These are phyloP conservation scores for Lordiphosa stackelbergi DNA, from an alignment of 1,140 invertebrate genomes.

Conservation along the genomic window DNA sequence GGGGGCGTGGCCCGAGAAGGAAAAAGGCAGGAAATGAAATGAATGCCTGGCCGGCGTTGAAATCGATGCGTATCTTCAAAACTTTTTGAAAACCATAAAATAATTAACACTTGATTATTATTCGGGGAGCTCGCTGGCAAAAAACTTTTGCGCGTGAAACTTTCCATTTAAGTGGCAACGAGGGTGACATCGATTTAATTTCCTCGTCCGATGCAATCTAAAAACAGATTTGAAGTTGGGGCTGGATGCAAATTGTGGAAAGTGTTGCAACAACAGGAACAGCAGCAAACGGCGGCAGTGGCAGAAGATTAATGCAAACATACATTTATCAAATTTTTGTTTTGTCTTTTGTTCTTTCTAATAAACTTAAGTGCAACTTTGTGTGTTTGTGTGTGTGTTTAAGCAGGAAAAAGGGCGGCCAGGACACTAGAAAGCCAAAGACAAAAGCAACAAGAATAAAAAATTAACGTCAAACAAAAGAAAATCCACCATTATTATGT, in stretches of 20 bases:
- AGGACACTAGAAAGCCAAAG: slow-evolving; percentile 44
- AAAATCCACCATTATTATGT: slow-evolving; percentile 76
- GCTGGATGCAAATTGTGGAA: slow-evolving; percentile 61
- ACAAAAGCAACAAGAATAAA: slow-evolving; percentile 57
- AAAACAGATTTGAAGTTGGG: slow-evolving; percentile 51
- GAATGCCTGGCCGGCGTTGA: slow-evolving; percentile 24
- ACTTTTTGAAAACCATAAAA: slow-evolving; percentile 76
- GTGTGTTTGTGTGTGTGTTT: slow-evolving; percentile 2
- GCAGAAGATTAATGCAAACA: slow-evolving; percentile 55
- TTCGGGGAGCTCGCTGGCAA: slow-evolving; percentile 53
- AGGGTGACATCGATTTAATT: slow-evolving; percentile 65
- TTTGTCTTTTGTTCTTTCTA: slow-evolving; percentile 60
- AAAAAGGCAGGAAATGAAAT: slow-evolving; percentile 63
- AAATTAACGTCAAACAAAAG: slow-evolving; percentile 75
- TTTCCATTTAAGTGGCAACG: slow-evolving; percentile 47
- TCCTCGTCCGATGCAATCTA: slow-evolving; percentile 48
- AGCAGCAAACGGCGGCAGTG: not conserved
- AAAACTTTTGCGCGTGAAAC: slow-evolving; percentile 35
- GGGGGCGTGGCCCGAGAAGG: not conserved
- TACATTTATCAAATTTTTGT: slow-evolving; percentile 64
- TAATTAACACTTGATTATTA: slow-evolving; percentile 77
- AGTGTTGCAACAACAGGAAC: slow-evolving; percentile 28
- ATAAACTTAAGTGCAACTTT: slow-evolving; percentile 73
- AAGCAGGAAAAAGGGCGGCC: not conserved
- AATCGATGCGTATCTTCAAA: slow-evolving; percentile 73